Conservation (phyloP, 2,797 vertebrate species). For the Sciurus vulgaris region DNA sequence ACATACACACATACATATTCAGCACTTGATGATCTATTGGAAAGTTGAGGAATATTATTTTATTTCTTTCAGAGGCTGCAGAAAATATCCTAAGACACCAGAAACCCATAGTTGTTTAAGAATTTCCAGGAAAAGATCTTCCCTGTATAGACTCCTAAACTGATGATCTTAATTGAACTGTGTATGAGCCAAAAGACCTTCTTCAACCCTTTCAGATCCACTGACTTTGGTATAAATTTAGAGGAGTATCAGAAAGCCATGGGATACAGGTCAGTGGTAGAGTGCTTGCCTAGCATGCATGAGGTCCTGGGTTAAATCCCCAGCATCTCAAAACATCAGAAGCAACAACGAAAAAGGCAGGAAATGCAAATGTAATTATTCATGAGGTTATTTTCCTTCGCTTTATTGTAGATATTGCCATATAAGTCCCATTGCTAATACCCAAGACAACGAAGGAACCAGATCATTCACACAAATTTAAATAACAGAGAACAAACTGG, state of each 20-base stretch:
- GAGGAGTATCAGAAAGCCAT: background rate
- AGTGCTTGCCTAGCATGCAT: background rate
- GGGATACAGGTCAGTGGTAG: background rate
- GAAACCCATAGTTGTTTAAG: background rate
- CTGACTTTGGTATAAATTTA: background rate
- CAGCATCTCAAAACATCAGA: no score
- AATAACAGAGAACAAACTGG: background rate
- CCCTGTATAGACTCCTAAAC: background rate
- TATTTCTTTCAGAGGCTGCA: background rate
- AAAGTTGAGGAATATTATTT: background rate
- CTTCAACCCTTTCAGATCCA: background rate
- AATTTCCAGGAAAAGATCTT: background rate
- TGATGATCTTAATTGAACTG: background rate
- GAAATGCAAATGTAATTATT: background rate
- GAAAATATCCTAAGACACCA: background rate
- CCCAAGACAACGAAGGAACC: background rate
- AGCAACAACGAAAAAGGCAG: background rate
- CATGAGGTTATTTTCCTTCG: background rate
- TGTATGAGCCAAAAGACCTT: background rate
- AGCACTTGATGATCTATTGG: background rate
- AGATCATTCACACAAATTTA: background rate
- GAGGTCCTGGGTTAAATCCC: background rate
- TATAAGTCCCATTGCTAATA: background rate
- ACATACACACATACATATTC: background rate
- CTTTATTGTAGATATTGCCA: background rate